Evolutionary conservation across 1,140 invertebrate genomes (phyloP), one percentile per base, ranked within the genome.

Genomic region (Chymomyza costata): DNA sequence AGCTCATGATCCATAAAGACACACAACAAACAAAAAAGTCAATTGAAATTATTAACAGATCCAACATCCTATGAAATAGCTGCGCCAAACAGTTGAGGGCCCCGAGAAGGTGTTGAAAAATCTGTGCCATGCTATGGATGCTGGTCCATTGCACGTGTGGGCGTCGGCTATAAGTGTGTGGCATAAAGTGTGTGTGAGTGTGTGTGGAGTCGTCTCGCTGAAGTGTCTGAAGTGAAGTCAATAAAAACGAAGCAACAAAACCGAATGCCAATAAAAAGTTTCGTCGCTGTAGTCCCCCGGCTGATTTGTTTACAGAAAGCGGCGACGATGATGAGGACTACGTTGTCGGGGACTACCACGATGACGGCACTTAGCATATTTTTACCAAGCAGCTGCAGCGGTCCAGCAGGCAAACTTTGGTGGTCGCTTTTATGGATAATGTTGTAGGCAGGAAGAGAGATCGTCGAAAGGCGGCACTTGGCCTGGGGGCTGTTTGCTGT

Each of bases 31-130:
- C 16, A 44, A 32, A 53, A 50, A 50, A 68, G 58, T 70, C 67
- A 66, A 66, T 73, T 62, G 64, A 73, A 73, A 73, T 68, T 73
- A 73, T 73, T 70, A 74, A 67, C 44, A 70, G 66, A 48, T 69
- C 47, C 50, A 43, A 37, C 50, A 46, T 6, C 10, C 10, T 28
- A 6, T 28, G 25, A 28, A 28, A 10, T 28, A 28, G 10, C 5
- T 6, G 5, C 58, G 57, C 53, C 64, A 74, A 73, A 71, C 63
- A 74, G 69, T 69, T 76, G 70, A 34, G 40, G 53, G 66, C 71
- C 48, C 53, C 57, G 64, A 67, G 66, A 78, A 78, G 73, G 67
- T 73, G 73, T 65, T 80, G 73, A 80, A 80, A 73, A 71, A 55
- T 25, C 21, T 7, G 5, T 40, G 45, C 10, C 37, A 16, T 44